A percentile compares a stretch with the other conserved stretches of the same genome.
phyloP scores from a whole-genome alignment of 2,113 vertebrate species.

The Colius striatus region DNA sequence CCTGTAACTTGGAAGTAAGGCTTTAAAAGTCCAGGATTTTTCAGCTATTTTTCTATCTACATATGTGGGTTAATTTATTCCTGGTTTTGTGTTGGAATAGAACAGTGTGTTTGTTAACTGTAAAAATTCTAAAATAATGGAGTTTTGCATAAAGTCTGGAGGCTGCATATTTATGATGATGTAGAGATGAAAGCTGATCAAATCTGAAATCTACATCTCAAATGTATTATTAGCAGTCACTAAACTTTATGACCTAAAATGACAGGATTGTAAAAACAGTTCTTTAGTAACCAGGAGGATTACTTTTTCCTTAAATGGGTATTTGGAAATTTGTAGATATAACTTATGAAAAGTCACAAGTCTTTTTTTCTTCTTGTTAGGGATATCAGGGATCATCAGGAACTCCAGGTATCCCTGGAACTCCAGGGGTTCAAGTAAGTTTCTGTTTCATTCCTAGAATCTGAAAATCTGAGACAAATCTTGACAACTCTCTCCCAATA shows the following conservation, averaged over 20 bases:
- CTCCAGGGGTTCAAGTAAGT: slow-evolving; percentile 85
- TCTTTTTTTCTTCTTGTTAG: slow-evolving; percentile 70
- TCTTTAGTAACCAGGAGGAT: neutral
- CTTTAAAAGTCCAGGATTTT: neutral
- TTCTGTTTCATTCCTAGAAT: neutral
- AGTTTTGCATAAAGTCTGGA: neutral
- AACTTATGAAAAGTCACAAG: neutral
- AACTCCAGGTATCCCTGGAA: slow-evolving; percentile 83
- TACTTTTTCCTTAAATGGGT: neutral
- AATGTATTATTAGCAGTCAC: neutral
- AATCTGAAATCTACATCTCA: neutral
- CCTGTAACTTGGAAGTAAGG: neutral
- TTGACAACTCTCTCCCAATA: neutral
- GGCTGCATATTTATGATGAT: neutral
- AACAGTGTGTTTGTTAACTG: neutral
- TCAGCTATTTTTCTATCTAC: neutral
- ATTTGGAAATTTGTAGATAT: neutral
- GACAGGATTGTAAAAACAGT: neutral
- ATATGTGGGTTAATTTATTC: neutral
- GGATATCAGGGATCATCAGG: slow-evolving; percentile 87
- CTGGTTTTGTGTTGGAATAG: neutral
- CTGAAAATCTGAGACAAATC: neutral
- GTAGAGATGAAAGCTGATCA: neutral
- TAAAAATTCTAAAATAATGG: neutral
- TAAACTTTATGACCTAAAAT: neutral